phyloP scores from a whole-genome alignment of 2,888 invertebrate species.

The Patella ulyssiponensis region DNA sequence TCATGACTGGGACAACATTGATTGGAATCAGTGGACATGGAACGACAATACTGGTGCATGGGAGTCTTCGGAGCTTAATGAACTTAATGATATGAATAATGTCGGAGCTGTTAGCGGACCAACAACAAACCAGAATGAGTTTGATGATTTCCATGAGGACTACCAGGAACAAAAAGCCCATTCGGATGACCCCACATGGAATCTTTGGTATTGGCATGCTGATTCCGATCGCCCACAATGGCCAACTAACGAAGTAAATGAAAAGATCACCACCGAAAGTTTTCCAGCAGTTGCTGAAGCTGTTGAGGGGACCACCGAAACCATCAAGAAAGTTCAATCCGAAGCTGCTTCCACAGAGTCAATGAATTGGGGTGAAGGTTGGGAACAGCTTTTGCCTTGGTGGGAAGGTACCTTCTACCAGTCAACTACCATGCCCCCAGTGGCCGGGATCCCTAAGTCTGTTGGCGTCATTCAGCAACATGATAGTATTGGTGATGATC shows the following conservation, averaged over 20 bases:
- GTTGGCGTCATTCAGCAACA: slow-evolving; percentile 5
- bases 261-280: slow-evolving; percentile 15
- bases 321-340: background rate
- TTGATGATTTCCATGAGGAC: background rate
- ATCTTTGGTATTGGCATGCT: slow-evolving; percentile 38
- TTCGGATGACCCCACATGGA: slow-evolving; percentile 24
- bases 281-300: background rate
- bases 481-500: background rate
- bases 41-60: slow-evolving; percentile 1
- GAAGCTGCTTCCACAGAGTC: background rate
- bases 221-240: slow-evolving; percentile 33
- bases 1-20: background rate
- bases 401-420: slow-evolving; percentile 30
- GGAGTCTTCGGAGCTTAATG: slow-evolving; percentile 11
- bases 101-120: background rate
- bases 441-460: slow-evolving; percentile 9
- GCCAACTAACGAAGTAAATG: slow-evolving; percentile 19
- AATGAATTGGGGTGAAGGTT: slow-evolving; percentile 30
- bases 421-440: slow-evolving; percentile 13
- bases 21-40: slow-evolving; percentile 16
- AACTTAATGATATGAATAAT: slow-evolving; percentile 18
- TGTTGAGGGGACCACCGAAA: background rate
- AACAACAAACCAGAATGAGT: slow-evolving; percentile 10
- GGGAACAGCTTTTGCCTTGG: slow-evolving; percentile 38
- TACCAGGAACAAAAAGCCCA: background rate